phyloP scores from a whole-genome alignment of 1,140 invertebrate species.

The Anthonomus grandis region DNA sequence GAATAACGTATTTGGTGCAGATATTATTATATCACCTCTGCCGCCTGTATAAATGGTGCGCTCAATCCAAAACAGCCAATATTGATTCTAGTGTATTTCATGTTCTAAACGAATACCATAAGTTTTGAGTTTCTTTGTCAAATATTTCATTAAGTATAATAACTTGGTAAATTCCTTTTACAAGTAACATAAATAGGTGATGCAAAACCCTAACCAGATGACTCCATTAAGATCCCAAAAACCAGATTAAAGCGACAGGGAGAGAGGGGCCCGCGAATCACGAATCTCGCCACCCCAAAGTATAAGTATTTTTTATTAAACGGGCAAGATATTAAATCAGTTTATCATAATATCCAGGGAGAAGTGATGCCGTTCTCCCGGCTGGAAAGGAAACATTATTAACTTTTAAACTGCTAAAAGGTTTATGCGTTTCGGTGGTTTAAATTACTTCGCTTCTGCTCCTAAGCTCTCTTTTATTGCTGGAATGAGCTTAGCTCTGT shows the following conservation, averaged over 20 bases:
- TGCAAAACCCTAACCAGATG: background rate
- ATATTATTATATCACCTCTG: too few relatives aligned
- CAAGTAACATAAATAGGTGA: too few relatives aligned
- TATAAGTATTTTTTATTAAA: conserved; percentile 9
- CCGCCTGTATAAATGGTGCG: too few relatives aligned
- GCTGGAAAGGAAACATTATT: conserved; percentile 18
- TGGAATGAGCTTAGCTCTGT: background rate
- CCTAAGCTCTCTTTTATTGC: conserved; percentile 21
- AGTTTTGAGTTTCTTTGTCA: too few relatives aligned
- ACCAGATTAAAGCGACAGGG: background rate
- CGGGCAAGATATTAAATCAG: conserved; percentile 19
- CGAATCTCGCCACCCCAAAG: background rate
- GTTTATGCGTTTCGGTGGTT: conserved; percentile 13
- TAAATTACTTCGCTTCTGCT: conserved; percentile 20
- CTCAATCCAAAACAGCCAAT: too few relatives aligned
- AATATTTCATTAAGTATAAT: too few relatives aligned
- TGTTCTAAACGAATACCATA: too few relatives aligned
- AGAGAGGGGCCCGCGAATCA: background rate
- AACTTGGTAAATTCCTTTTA: too few relatives aligned
- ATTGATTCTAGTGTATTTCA: too few relatives aligned
- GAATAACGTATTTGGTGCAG: too few relatives aligned
- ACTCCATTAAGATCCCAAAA: conserved; percentile 9
- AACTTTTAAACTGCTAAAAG: conserved; percentile 29
- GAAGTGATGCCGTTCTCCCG: background rate
- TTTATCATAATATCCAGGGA: conserved; percentile 25